Evolutionary conservation across 2,113 vertebrate genomes (phyloP).

Genomic region (Aegithalos caudatus): DNA sequence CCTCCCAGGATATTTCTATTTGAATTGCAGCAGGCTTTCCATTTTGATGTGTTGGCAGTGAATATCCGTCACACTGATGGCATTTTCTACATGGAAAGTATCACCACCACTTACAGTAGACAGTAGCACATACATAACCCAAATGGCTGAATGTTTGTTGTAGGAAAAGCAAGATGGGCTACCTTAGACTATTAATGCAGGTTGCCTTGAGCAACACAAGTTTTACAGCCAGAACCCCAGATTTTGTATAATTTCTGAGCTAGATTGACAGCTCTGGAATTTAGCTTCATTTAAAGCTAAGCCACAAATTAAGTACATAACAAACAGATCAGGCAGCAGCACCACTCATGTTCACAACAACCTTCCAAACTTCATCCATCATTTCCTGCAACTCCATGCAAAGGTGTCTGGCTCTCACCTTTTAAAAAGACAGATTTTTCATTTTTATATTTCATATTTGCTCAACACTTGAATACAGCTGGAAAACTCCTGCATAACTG

Average conservation of each 20-base stretch:
- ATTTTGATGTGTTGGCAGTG: neutral
- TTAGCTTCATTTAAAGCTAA: neutral
- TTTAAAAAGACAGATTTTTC: neutral
- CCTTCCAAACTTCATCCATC: slow-evolving; percentile 1
- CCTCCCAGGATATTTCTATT: slow-evolving; percentile 1
- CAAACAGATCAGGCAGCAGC: neutral
- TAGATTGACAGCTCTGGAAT: slow-evolving; percentile 12
- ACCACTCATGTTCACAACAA: neutral
- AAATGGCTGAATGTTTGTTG: neutral
- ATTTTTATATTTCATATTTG: neutral
- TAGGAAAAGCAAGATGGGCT: neutral
- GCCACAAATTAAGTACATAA: slow-evolving; percentile 22
- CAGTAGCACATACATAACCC: neutral
- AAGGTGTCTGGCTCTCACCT: neutral
- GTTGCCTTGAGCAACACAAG: neutral
- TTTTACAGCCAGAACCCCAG: neutral
- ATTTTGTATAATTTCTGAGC: neutral
- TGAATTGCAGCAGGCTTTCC: slow-evolving; percentile 5
- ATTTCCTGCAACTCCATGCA: neutral
- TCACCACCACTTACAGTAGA: neutral
- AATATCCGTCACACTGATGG: slow-evolving; percentile 7
- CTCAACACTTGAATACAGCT: neutral
- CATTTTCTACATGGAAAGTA: slow-evolving; percentile 16
- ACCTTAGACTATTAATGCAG: neutral
- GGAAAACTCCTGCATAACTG: neutral